Evolutionary conservation across 2,888 invertebrate genomes (phyloP).

Genomic region (Anthophora plumipes): DNA sequence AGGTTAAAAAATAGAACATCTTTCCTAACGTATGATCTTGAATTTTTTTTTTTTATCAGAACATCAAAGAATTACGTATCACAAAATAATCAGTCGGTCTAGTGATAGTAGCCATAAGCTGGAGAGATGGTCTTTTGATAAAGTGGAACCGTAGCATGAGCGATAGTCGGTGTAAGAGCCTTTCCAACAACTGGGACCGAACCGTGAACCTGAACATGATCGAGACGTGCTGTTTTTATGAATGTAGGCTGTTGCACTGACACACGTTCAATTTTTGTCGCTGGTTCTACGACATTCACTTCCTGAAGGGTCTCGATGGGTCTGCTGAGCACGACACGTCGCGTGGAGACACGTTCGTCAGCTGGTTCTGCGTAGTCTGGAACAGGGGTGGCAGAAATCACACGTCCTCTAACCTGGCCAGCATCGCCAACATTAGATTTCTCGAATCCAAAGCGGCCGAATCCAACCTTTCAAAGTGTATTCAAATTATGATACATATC

Average conservation of each 20-base stretch:
- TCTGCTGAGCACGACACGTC: slow-evolving; percentile 87
- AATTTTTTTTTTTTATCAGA: not conserved
- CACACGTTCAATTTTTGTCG: slow-evolving; percentile 86
- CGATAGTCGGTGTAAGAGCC: slow-evolving; percentile 77
- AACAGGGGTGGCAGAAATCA: slow-evolving; percentile 87
- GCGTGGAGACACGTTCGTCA: slow-evolving; percentile 87
- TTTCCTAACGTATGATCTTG: not conserved
- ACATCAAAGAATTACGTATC: not conserved
- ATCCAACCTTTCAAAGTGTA: slow-evolving; percentile 76
- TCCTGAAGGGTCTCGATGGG: slow-evolving; percentile 88
- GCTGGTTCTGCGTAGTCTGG: slow-evolving; percentile 85
- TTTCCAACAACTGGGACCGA: slow-evolving; percentile 84
- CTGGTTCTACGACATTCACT: slow-evolving; percentile 87
- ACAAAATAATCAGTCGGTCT: not conserved
- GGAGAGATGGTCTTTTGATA: slow-evolving; percentile 80
- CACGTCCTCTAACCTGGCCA: slow-evolving; percentile 85
- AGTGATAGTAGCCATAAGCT: slow-evolving; percentile 73
- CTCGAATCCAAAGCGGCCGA: slow-evolving; percentile 79
- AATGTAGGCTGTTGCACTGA: slow-evolving; percentile 86
- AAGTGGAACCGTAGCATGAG: slow-evolving; percentile 78
- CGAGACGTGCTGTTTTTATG: slow-evolving; percentile 85
- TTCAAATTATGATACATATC: not conserved
- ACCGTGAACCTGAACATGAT: slow-evolving; percentile 84
- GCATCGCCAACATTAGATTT: slow-evolving; percentile 84
- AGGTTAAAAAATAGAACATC: not conserved